Evolutionary conservation across 1,140 invertebrate species (phyloP), one percentile per base, ranked within the genome.

Genomic region (Platorchestia sp.): DNA sequence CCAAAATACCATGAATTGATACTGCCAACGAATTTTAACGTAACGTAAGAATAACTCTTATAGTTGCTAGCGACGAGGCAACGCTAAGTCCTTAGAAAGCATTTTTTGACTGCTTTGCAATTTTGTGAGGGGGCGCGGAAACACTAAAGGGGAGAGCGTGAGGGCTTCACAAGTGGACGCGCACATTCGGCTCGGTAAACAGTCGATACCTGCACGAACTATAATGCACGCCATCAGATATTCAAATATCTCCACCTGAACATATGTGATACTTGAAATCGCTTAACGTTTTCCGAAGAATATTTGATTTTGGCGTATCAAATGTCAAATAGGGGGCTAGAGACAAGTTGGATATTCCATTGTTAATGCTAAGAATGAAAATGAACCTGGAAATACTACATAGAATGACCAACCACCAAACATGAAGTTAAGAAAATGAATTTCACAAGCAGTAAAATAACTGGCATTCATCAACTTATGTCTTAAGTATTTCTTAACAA

Each of bases 71-170:
- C 27, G 87, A 42, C 6, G 87, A 7, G 43, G 87, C 36, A 41
- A 89, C 41, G 27, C 87, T 42, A 89, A 89, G 87, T 89, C 10
- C 41, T 36, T 43, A 43, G 87, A 10, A 36, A 89, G 87, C 87
- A 89, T 5, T 89, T 14, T n/a, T 36, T 89, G 36, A 44, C 87
- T 42, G 87, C 41, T 44, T 10, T 89, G 87, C 87, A 89, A 89
- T 42, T 42, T 89, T 89, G 41, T 42, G 87, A 89, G 87, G 87
- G n/a, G 87, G 87, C 87, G 41, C 41, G 87, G 87, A 89, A 89
- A 89, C 41, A 89, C 87, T 89, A 89, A 89, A 89, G 87, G 87
- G 87, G 87, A 89, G 43, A 89, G 87, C 41, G 87, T 89, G 87
- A 89, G n/a, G 87, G 87, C 22, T 89, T 19, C 87, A 44, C 87